Percentiles rank a stretch among this genome's conserved stretches.
Conservation (phyloP, 2,888 invertebrate genomes). For the Tipula lateralis region DNA sequence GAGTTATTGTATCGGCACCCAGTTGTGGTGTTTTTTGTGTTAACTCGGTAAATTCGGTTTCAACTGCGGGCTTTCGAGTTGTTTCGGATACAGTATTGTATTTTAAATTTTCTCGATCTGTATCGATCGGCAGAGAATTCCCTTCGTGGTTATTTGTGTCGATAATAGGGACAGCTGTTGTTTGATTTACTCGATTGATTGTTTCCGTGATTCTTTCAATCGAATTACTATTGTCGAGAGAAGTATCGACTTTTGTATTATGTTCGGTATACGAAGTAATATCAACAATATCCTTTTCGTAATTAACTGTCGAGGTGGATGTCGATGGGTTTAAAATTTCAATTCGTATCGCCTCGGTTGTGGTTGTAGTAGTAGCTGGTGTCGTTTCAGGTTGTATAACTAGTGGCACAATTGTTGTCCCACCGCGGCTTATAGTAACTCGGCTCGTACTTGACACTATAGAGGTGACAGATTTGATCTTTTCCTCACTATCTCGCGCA, state of each 20-base stretch:
- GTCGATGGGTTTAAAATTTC: neutral
- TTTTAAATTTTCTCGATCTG: neutral
- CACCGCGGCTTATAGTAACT: neutral
- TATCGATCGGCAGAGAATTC: neutral
- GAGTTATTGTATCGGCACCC: slow-evolving; percentile 33
- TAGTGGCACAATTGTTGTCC: neutral
- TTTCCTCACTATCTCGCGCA: neutral
- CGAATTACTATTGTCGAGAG: neutral
- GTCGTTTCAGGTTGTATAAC: neutral
- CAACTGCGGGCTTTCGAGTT: slow-evolving; percentile 28
- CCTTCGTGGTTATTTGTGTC: neutral
- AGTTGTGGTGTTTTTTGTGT: slow-evolving; percentile 35
- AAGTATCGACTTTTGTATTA: neutral
- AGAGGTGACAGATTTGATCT: neutral
- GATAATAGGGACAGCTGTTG: neutral
- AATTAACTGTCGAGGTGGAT: neutral
- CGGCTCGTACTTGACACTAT: neutral
- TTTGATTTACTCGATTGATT: neutral
- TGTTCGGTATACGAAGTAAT: neutral
- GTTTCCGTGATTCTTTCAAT: neutral
- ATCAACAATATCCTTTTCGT: neutral
- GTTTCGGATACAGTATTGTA: neutral
- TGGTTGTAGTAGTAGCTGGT: neutral
- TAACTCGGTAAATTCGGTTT: slow-evolving; percentile 38
- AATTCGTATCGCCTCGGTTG: neutral